Conservation (phyloP, 2,113 vertebrate genomes). For the Aleadryas rufinucha region DNA sequence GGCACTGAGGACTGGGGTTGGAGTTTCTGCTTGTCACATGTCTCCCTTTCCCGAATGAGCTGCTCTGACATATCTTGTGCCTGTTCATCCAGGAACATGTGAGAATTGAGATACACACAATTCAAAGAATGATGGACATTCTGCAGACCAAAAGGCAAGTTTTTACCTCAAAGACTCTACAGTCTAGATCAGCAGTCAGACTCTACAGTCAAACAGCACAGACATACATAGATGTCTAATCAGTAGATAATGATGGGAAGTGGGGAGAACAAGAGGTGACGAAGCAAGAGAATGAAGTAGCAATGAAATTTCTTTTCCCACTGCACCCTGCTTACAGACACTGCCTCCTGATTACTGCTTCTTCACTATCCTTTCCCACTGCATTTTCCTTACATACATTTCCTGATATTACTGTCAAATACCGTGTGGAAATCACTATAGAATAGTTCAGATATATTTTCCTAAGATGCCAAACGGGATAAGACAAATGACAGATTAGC, state of each 20-base stretch:
- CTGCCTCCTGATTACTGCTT: not conserved
- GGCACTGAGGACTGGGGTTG: not conserved
- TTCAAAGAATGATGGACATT: not conserved
- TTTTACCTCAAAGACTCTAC: not conserved
- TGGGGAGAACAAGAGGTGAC: not conserved
- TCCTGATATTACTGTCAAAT: not conserved
- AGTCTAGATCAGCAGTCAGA: not conserved
- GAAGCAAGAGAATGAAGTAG: not conserved
- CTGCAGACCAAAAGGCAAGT: not conserved
- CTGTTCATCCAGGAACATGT: not conserved
- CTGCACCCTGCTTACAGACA: not conserved
- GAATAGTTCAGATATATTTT: not conserved
- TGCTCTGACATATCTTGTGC: not conserved
- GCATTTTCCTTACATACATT: not conserved
- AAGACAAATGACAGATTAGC: not conserved
- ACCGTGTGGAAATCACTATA: not conserved
- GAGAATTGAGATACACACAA: not conserved
- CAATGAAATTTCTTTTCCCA: not conserved
- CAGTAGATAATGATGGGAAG: not conserved
- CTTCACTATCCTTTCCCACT: not conserved
- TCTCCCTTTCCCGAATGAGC: not conserved
- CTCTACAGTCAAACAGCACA: not conserved
- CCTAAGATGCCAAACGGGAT: not conserved
- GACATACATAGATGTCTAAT: not conserved
- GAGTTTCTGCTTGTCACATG: not conserved